Percentiles rank a stretch among this genome's conserved stretches.
Conservation (phyloP, 2,113 vertebrate genomes). For the Thamnophis sirtalis region DNA sequence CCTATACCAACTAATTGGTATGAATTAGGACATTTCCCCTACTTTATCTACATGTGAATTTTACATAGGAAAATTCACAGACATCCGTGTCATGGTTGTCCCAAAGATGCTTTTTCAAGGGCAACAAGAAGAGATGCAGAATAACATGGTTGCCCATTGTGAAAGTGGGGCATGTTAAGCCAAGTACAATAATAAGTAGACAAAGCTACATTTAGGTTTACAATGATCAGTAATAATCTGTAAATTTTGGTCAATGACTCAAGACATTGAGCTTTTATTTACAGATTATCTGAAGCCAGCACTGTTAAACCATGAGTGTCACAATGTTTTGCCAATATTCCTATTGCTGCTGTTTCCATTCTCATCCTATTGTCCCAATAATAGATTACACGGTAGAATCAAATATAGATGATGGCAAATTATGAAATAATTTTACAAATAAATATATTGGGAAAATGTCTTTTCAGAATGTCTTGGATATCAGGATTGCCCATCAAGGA, state of each 20-base stretch:
- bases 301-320: not conserved
- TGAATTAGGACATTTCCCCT: not conserved
- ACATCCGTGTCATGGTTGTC: not conserved
- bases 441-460: not conserved
- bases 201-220: not conserved
- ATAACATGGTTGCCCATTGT: not conserved
- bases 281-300: not conserved
- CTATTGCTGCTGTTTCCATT: not conserved
- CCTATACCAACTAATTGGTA: not conserved
- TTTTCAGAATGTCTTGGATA: constrained; percentile 31
- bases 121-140: not conserved
- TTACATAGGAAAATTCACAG: not conserved
- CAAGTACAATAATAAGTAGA: not conserved
- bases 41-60: not conserved
- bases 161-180: not conserved
- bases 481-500: rapidly evolving
- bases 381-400: not conserved
- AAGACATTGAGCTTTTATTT: not conserved
- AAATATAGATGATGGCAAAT: not conserved
- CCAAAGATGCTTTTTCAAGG: not conserved
- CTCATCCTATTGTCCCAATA: too few species aligned
- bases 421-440: not conserved
- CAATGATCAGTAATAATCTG: not conserved
- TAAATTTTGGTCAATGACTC: not conserved
- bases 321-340: not conserved